Evolutionary conservation across 2,113 vertebrate genomes (phyloP).

Genomic region (Tetrax tetrax): DNA sequence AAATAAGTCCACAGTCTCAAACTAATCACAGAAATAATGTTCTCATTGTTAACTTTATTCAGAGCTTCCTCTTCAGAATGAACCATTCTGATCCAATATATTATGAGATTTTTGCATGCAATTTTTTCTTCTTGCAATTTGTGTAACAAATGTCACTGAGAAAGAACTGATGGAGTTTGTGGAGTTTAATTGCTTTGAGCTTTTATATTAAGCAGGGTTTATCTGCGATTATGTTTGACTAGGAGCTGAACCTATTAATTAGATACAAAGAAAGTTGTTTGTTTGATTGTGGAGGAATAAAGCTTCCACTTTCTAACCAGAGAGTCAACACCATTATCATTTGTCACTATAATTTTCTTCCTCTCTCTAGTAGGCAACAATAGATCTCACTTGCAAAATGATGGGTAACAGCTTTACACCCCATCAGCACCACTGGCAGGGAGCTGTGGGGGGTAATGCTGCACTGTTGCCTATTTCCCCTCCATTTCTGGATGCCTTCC

Average conservation of each 20-base stretch:
- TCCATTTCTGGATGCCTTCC: neutral
- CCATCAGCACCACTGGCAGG: neutral
- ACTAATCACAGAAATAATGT: neutral
- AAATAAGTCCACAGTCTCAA: neutral
- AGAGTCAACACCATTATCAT: conserved; percentile 19
- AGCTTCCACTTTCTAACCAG: conserved; percentile 4
- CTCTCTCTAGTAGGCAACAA: neutral
- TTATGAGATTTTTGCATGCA: neutral
- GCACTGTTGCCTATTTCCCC: neutral
- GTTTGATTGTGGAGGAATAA: conserved; percentile 39
- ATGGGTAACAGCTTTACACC: neutral
- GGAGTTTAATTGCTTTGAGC: conserved; percentile 8
- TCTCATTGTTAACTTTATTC: neutral
- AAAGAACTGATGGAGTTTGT: neutral
- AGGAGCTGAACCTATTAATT: conserved; percentile 34
- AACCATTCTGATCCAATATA: neutral
- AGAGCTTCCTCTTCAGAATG: neutral
- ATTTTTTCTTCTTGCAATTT: neutral
- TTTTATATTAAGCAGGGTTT: conserved; percentile 24
- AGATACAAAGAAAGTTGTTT: conserved; percentile 17
- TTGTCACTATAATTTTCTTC: conserved; percentile 37
- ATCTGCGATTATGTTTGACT: conserved; percentile 12
- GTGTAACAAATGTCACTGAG: neutral
- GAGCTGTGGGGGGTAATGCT: neutral
- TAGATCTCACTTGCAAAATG: conserved; percentile 4